Evolutionary conservation across 2,888 invertebrate species (phyloP).

Genomic region (Branchipolynoe longqiensis): DNA sequence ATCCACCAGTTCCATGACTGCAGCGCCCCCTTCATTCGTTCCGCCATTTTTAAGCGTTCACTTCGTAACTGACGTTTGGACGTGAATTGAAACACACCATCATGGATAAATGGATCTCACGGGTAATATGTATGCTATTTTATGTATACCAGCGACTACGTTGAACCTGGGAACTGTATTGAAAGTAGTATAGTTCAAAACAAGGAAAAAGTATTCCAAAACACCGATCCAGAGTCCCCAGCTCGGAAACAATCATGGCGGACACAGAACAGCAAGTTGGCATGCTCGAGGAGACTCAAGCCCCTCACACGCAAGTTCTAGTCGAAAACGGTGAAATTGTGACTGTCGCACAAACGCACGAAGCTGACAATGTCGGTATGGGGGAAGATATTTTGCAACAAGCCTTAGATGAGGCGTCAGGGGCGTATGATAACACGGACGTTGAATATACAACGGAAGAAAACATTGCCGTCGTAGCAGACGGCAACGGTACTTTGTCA

Average conservation of each 20-base stretch:
- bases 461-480: slow-evolving; percentile 61
- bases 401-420: slow-evolving; percentile 76
- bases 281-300: slow-evolving; percentile 49
- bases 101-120: slow-evolving; percentile 24
- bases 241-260: slow-evolving; percentile 60
- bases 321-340: slow-evolving; percentile 52
- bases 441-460: slow-evolving; percentile 54
- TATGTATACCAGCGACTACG: neutral
- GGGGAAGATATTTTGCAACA: slow-evolving; percentile 67
- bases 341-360: slow-evolving; percentile 51
- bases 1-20: neutral
- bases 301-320: slow-evolving; percentile 15
- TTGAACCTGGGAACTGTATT: neutral
- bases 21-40: slow-evolving; percentile 20
- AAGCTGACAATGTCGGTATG: slow-evolving; percentile 52
- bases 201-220: slow-evolving; percentile 32
- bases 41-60: slow-evolving; percentile 46
- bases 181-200: neutral
- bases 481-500: slow-evolving; percentile 52
- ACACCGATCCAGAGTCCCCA: slow-evolving; percentile 17
- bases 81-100: slow-evolving; percentile 34
- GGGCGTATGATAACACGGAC: slow-evolving; percentile 53
- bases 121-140: neutral
- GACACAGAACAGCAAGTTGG: slow-evolving; percentile 60
- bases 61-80: slow-evolving; percentile 19